Conservation (phyloP, 2,113 vertebrate species). For the Chelonoidis abingdonii region DNA sequence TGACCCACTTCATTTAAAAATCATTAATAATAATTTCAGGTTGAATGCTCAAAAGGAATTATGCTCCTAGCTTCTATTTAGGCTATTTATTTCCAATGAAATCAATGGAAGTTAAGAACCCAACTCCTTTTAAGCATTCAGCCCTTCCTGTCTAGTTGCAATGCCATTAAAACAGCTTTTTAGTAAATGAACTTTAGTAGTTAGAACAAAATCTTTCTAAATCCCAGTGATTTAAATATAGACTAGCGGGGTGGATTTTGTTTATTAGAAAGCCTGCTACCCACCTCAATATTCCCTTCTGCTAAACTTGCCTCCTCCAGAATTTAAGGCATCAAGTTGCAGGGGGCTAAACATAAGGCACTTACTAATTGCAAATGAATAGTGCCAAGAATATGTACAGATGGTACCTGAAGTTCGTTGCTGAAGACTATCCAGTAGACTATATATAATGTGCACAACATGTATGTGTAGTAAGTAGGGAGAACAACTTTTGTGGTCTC, state of each 20-base stretch:
- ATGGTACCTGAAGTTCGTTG: constrained; percentile 76
- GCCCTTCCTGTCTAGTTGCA: constrained; percentile 17
- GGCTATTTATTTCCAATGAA: background rate
- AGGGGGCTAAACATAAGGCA: constrained; percentile 78
- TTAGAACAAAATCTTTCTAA: background rate
- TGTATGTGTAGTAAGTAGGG: background rate
- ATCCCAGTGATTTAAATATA: constrained; percentile 50
- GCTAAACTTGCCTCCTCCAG: constrained; percentile 69
- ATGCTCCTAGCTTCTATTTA: background rate
- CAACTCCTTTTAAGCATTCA: background rate
- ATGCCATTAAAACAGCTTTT: constrained; percentile 25
- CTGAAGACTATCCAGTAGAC: constrained; percentile 57
- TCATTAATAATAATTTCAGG: constrained; percentile 13
- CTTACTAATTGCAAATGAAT: constrained; percentile 78
- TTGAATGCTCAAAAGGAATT: background rate
- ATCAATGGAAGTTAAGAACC: background rate
- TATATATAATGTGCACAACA: constrained; percentile 47
- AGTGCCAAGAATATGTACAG: constrained; percentile 74
- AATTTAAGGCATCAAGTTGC: constrained; percentile 56
- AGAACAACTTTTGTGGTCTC: constrained; percentile 25
- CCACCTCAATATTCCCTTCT: constrained; percentile 67
- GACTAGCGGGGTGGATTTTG: constrained; percentile 45
- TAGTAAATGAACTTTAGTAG: background rate
- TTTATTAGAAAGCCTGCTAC: constrained; percentile 62
- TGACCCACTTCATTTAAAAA: constrained; percentile 50